phyloP scores from a whole-genome alignment of 2,888 invertebrate species.

The Ochlodes sylvanus region DNA sequence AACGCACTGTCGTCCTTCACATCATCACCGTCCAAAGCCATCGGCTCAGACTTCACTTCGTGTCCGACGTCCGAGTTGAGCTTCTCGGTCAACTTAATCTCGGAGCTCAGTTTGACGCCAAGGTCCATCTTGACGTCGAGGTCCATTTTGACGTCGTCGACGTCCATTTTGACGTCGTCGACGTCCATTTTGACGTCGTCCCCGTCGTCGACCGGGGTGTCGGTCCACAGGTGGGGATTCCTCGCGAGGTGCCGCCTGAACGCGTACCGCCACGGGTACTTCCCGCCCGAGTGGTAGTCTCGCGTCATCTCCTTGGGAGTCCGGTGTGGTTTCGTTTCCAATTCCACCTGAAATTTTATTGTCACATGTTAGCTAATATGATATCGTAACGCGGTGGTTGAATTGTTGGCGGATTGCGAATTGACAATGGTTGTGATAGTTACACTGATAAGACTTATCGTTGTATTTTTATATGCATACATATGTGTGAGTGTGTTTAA shows the following conservation, averaged over 20 bases:
- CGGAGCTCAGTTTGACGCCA: conserved; percentile 39
- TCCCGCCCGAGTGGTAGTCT: conserved; percentile 75
- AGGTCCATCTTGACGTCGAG: conserved; percentile 39
- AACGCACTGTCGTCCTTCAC: conserved; percentile 32
- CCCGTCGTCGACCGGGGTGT: conserved; percentile 40
- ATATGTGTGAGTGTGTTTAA: no score
- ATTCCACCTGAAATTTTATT: conserved; percentile 59
- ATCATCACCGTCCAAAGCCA: conserved; percentile 44
- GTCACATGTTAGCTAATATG: not conserved
- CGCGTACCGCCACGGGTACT: conserved; percentile 73
- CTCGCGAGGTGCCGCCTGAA: conserved; percentile 68
- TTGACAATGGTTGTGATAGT: no score
- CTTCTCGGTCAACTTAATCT: conserved; percentile 42
- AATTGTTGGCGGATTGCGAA: no score
- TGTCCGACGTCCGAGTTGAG: conserved; percentile 42
- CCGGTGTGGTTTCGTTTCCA: conserved; percentile 71
- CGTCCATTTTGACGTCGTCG: conserved; percentile 39
- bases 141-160: conserved; percentile 32
- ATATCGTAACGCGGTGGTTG: no score
- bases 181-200: conserved; percentile 41
- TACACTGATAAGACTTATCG: no score
- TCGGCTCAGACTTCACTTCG: conserved; percentile 45
- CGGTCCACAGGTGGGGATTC: conserved; percentile 66
- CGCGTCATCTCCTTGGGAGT: conserved; percentile 69
- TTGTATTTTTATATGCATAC: no score